phyloP scores from a whole-genome alignment of 2,113 vertebrate genomes.

The Pygoscelis antarcticus region DNA sequence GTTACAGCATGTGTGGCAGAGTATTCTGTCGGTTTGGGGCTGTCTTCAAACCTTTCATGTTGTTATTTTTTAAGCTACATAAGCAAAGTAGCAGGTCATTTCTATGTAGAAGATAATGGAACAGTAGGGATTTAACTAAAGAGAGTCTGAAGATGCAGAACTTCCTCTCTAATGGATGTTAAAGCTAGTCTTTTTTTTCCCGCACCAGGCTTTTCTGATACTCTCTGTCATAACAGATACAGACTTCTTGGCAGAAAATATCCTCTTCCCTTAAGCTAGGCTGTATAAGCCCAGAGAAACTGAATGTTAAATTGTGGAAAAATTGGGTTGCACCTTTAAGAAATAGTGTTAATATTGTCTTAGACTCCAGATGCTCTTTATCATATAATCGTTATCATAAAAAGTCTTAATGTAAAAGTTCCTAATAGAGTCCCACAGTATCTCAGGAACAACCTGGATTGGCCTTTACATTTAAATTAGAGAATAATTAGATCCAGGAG shows the following conservation, averaged over 20 bases:
- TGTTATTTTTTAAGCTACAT: background rate
- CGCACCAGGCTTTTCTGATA: background rate
- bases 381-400: conserved; percentile 76
- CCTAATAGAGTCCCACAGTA: conserved; percentile 60
- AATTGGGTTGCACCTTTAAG: conserved; percentile 63
- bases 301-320: conserved; percentile 8
- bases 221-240: background rate
- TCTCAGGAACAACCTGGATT: conserved; percentile 61
- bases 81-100: background rate
- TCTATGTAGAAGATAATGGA: background rate
- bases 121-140: background rate
- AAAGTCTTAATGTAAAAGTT: conserved; percentile 70
- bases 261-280: background rate
- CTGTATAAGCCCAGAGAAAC: background rate
- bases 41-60: background rate
- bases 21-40: background rate
- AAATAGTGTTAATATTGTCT: conserved; percentile 62
- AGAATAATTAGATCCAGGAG: conserved; percentile 72
- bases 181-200: background rate
- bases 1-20: rapidly evolving
- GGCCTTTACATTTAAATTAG: conserved; percentile 77
- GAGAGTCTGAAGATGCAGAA: background rate
- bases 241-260: background rate
- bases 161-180: background rate
- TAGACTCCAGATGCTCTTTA: conserved; percentile 77